Percentiles rank a stretch among this genome's conserved stretches.
Evolutionary conservation across 2,888 invertebrate species (phyloP).

Genomic region (Melanostoma mellinum): DNA sequence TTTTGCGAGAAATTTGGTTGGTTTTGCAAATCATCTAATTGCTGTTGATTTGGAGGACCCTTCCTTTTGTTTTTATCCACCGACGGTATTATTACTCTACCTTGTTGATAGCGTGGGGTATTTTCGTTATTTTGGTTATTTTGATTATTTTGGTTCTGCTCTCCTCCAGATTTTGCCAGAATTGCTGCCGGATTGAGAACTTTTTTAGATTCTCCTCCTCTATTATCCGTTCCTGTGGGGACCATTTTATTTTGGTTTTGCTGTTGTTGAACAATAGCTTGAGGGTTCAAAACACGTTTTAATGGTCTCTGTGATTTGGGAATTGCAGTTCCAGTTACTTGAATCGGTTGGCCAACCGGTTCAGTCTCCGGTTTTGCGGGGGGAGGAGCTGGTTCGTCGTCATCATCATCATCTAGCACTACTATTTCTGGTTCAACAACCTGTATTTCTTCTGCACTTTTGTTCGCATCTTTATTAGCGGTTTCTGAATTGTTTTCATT

Average conservation of each 20-base stretch:
- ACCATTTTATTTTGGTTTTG: not conserved
- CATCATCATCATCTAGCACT: slow-evolving; percentile 59
- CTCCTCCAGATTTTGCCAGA: slow-evolving; percentile 34
- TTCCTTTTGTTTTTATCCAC: slow-evolving; percentile 58
- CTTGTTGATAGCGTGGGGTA: slow-evolving; percentile 71
- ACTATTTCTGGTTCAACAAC: slow-evolving; percentile 54
- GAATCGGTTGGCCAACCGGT: slow-evolving; percentile 8
- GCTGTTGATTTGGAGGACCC: not conserved
- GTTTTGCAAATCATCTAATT: not conserved
- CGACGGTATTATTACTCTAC: slow-evolving; percentile 74
- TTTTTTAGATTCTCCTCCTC: slow-evolving; percentile 1
- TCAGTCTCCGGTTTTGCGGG: no score
- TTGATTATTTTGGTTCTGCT: not conserved
- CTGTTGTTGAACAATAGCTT: not conserved
- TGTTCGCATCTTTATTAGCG: not conserved
- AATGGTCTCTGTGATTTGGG: slow-evolving; percentile 31
- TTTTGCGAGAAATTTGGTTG: slow-evolving; percentile 74
- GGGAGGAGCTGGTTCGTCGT: not conserved
- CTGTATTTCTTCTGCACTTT: not conserved
- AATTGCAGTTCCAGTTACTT: slow-evolving; percentile 17
- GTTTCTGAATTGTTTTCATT: not conserved
- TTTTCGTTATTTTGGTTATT: slow-evolving; percentile 3
- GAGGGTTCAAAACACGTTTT: slow-evolving; percentile 3
- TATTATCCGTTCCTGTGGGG: not conserved
- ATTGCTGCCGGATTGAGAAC: slow-evolving; percentile 62